phyloP scores from a whole-genome alignment of 2,797 vertebrate genomes.

The Phaenicophaeus curvirostris region DNA sequence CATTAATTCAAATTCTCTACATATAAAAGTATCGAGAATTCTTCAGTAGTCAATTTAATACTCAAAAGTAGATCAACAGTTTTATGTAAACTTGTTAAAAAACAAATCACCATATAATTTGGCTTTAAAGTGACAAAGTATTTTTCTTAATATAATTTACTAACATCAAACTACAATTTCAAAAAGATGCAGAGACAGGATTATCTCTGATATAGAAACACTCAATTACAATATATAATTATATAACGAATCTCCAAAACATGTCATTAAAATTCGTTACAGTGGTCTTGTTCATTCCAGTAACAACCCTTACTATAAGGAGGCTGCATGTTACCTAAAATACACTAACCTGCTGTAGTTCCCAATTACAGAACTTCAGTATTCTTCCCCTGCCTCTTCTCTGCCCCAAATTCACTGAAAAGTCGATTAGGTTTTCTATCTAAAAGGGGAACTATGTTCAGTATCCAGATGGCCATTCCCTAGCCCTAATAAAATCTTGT shows the following conservation, averaged over 20 bases:
- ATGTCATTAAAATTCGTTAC: not conserved
- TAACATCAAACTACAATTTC: not conserved
- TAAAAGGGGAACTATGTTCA: not conserved
- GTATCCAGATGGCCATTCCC: not conserved
- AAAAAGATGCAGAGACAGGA: constrained; percentile 5
- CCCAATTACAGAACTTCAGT: not conserved
- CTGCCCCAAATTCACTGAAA: not conserved
- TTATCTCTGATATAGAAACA: constrained; percentile 18
- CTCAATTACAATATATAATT: constrained; percentile 16
- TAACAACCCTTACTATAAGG: constrained; percentile 19
- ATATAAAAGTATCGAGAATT: constrained; percentile 32
- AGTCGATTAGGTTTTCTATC: not conserved
- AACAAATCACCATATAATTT: constrained; percentile 15
- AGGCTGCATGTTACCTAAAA: constrained; percentile 8
- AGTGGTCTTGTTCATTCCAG: constrained; percentile 35
- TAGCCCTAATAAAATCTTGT: not conserved
- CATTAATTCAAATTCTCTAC: not conserved
- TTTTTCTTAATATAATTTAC: constrained; percentile 41
- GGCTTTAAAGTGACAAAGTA: constrained; percentile 56
- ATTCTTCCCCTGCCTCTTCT: not conserved
- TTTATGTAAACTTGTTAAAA: constrained; percentile 51
- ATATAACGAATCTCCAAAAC: constrained; percentile 24
- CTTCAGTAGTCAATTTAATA: constrained; percentile 57
- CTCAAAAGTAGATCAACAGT: constrained; percentile 37
- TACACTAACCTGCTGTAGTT: not conserved